A percentile compares a stretch with the other conserved stretches of the same genome.
Conservation (phyloP, 2,797 vertebrate genomes). For the Microcaecilia unicolor region DNA sequence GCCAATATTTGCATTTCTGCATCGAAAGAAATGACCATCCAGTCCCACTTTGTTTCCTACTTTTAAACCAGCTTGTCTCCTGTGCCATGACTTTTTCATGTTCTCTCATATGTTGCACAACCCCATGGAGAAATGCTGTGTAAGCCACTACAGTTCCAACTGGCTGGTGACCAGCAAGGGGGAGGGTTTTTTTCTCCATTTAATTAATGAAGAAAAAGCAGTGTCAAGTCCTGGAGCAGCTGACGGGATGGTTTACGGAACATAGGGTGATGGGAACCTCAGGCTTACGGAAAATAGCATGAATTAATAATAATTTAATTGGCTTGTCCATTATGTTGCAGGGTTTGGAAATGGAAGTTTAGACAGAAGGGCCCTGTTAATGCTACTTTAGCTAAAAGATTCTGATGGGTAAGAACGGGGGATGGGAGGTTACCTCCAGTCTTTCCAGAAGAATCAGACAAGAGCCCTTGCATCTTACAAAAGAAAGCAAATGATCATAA, state of each 20-base stretch:
- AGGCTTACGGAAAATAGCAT: constrained; percentile 94
- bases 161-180: neutral
- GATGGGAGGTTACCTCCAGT: constrained; percentile 3
- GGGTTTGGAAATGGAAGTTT: constrained; percentile 71
- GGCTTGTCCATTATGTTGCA: constrained; percentile 73
- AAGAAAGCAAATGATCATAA: no score
- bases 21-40: no score
- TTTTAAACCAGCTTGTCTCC: neutral
- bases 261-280: constrained; percentile 75
- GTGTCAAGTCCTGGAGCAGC: constrained; percentile 58
- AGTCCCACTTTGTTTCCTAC: neutral
- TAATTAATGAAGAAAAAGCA: constrained; percentile 37
- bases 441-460: neutral
- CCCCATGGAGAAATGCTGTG: neutral
- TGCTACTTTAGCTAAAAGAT: constrained; percentile 52
- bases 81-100: neutral
- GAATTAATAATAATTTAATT: constrained; percentile 98
- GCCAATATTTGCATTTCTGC: no score
- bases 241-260: constrained; percentile 89
- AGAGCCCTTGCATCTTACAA: no score
- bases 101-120: neutral
- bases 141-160: constrained; percentile 13
- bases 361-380: constrained; percentile 70
- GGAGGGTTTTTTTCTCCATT: neutral
- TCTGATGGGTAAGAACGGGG: constrained; percentile 25